A percentile compares a stretch with the other conserved stretches of the same genome.
phyloP scores from a whole-genome alignment of 37 sponge, comb jelly and placozoan genomes.

The Lycopodina hypogea region DNA sequence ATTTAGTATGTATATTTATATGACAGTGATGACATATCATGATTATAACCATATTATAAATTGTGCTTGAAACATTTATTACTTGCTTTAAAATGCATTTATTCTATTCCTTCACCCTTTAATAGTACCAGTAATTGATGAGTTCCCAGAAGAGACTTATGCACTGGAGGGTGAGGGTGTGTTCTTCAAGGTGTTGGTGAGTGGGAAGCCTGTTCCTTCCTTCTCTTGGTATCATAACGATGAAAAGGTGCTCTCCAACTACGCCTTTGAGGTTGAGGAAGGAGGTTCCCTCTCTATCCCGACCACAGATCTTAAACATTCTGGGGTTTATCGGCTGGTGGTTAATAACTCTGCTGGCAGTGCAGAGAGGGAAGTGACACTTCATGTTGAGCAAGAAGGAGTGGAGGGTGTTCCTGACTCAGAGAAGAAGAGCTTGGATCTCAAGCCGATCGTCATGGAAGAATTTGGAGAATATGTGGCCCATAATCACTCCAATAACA shows the following conservation, averaged over 20 bases:
- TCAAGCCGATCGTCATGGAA: not conserved
- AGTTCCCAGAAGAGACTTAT: slow-evolving; percentile 6
- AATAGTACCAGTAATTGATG: slow-evolving; percentile 16
- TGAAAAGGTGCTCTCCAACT: slow-evolving; percentile 4
- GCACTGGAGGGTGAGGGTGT: slow-evolving; percentile 22
- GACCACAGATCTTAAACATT: slow-evolving; percentile 5
- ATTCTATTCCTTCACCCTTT: not conserved
- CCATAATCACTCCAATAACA: slow-evolving; percentile 6
- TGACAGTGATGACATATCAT: no score
- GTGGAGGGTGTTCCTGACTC: not conserved
- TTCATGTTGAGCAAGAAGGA: slow-evolving; percentile 12
- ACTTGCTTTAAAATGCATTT: no score
- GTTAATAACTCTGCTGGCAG: slow-evolving; percentile 25
- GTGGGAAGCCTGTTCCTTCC: slow-evolving; percentile 23
- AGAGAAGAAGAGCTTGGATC: slow-evolving; percentile 7
- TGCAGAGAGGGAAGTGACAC: slow-evolving; percentile 12
- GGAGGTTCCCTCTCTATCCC: slow-evolving; percentile 22
- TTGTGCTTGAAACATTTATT: no score
- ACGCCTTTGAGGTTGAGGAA: not conserved
- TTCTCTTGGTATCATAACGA: slow-evolving; percentile 13
- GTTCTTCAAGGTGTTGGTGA: slow-evolving; percentile 16
- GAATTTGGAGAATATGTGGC: slow-evolving; percentile 36
- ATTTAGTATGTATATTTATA: no score
- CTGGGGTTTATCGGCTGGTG: slow-evolving; percentile 18
- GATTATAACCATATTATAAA: no score